Evolutionary conservation across 2,113 vertebrate genomes (phyloP), one percentile per base, ranked within the genome.

Genomic region (Camelus bactrianus): DNA sequence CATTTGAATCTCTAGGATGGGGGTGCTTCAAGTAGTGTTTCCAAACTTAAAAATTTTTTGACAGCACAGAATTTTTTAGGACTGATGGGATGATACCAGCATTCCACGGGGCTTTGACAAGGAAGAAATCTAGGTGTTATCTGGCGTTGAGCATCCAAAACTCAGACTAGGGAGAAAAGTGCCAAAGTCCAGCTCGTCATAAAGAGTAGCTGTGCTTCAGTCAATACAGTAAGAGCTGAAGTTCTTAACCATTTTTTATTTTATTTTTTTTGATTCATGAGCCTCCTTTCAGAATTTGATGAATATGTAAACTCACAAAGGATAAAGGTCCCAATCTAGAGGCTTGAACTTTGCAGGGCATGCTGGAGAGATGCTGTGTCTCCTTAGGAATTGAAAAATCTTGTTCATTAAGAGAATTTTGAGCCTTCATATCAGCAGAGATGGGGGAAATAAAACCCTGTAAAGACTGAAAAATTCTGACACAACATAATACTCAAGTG

Each of bases 381-480:
- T 79, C 52, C 70, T 35, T 56, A 85, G 17, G 15, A 89, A 89
- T 24, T 42, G 42, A 81, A 72, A 77, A 42, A 76, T 65, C 48
- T 83, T 20, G 12, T 80, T 69, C 48, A 65, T 15, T 72, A 81
- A 85, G 32, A 86, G 79, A 81, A 81, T 95, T 89, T 62, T 58
- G 64, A 79, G 62, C 8, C 26, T 73, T 90, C 11, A 6, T 69
- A 84, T 54, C 30, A 88, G 48, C 77, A 60, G 60, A 38, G 15
- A 30, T 54, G 52, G 30, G 48, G 38, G 15, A 30, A 22, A 56
- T 42, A 65, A 28, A 60, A 17, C 2, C 11, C 86, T 73, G 10
- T 42, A 60, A 84, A 73, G n/a, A 69, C 24, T 17, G 62, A 96
- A 87, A 32, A 88, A 64, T 80, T 87, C 30, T 87, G 69, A 62